These are phyloP conservation scores for Lanius collurio DNA, from an alignment of 2,113 vertebrate genomes.

Conservation along the genomic window DNA sequence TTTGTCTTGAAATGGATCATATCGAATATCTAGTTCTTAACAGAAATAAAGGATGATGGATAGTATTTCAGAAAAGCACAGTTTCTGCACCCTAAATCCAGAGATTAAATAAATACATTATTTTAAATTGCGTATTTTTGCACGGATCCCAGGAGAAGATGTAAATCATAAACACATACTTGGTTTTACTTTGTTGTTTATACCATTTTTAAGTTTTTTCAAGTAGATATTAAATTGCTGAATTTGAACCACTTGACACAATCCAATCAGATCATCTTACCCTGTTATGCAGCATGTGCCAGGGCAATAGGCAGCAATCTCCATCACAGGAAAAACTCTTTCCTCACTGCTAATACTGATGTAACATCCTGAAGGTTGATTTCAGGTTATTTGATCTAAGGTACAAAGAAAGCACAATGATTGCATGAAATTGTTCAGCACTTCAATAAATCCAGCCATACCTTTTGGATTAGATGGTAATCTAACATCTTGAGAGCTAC, in stretches of 20 bases:
- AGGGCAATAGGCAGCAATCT: neutral
- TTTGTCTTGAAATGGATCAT: neutral
- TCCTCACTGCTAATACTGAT: neutral
- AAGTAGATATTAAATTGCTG: neutral
- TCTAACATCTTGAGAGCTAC: neutral
- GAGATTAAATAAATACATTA: neutral
- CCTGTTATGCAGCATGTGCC: rapidly evolving
- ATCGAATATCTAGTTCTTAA: neutral
- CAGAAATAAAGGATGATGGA: neutral
- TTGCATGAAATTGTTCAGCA: neutral
- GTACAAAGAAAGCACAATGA: neutral
- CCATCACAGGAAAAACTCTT: neutral
- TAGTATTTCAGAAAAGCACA: neutral
- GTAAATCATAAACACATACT: neutral
- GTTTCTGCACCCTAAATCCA: neutral
- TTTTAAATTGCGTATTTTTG: neutral
- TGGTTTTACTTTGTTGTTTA: neutral
- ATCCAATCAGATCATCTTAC: neutral
- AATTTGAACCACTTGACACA: neutral
- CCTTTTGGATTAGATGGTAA: neutral
- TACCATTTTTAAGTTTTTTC: neutral
- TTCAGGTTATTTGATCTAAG: neutral
- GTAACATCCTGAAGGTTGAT: neutral
- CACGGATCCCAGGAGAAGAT: neutral
- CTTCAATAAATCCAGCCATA: neutral